A percentile compares a stretch with the other conserved stretches of the same genome.
These are phyloP conservation scores for Calycopis cecrops DNA, from an alignment of 1,140 invertebrate genomes.

Conservation along the genomic window DNA sequence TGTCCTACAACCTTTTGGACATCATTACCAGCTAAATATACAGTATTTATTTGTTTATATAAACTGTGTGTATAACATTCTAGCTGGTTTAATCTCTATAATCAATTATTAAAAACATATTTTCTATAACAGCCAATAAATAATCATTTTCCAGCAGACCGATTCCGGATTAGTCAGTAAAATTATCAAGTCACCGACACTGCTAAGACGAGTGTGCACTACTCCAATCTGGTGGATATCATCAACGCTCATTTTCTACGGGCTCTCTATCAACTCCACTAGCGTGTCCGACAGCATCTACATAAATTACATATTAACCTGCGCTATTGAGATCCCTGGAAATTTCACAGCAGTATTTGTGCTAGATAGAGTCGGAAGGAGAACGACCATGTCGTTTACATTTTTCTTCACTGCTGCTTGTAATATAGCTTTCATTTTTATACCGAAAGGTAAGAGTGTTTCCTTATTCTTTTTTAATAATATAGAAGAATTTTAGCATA, in stretches of 20 bases:
- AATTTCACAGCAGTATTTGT: conserved; percentile 78
- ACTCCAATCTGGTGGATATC: conserved; percentile 83
- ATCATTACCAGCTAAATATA: too few relatives aligned
- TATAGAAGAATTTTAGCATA: background rate
- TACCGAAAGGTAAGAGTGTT: conserved; percentile 41
- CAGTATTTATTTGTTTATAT: too few relatives aligned
- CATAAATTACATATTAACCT: conserved; percentile 80
- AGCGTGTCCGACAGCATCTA: conserved; percentile 82
- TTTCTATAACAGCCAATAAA: too few relatives aligned
- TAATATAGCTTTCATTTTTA: conserved; percentile 50
- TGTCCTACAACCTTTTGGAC: too few relatives aligned
- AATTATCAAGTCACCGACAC: conserved; percentile 73
- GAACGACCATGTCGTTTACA: conserved; percentile 71
- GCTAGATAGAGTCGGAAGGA: conserved; percentile 79
- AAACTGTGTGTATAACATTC: too few relatives aligned
- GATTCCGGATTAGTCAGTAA: conserved; percentile 52
- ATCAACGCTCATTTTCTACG: conserved; percentile 85
- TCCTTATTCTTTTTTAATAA: background rate
- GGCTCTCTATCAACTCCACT: conserved; percentile 85
- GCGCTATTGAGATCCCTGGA: conserved; percentile 81
- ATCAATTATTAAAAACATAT: too few relatives aligned
- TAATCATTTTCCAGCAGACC: conserved; percentile 24
- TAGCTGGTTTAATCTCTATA: too few relatives aligned
- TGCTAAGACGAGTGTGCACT: conserved; percentile 77
- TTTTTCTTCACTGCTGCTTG: conserved; percentile 77